Base-by-base conservation (phyloP, 1,140 invertebrate genomes). In the Anastatus disparis region DNA sequence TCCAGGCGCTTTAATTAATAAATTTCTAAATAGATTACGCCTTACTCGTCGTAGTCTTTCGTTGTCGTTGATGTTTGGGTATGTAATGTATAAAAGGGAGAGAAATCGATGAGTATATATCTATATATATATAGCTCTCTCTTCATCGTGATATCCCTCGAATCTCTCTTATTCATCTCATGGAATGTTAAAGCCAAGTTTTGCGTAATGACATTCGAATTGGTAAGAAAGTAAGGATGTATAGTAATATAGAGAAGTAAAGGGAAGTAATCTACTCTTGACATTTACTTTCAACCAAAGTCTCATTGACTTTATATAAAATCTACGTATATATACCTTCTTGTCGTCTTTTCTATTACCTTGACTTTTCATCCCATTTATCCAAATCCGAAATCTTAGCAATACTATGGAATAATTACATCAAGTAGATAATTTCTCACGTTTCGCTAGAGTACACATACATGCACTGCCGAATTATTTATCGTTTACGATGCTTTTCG, bases 21-120 rank as follows among this genome's bases (percentile, higher is more conserved):
- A 56, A 66, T 66, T 66, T 66, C 64, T 44, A 55, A n/a, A 66
- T 66, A 46, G 52, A 66, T 56, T 56, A n/a, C n/a, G n/a, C n/a
- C n/a, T n/a, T n/a, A n/a, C n/a, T n/a, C n/a, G n/a, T n/a, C n/a
- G n/a, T n/a, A n/a, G n/a, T n/a, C n/a, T n/a, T n/a, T 26, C 17
- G 24, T 55, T 24, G 38, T 55, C 35, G 50, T 7, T 17, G 1
- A 6, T 8, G 40, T 9, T 9, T n/a, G 13, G 7, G 2, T 2
- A 15, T 22, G 9, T 24, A 17, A n/a, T 15, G n/a, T 58, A 46
- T 27, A 26, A 44, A n/a, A 29, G 44, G 1, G 35, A n/a, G 35
- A 42, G 35, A 24, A 27, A 26, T 20, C 27, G 52, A 20, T 10
- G 10, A 7, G 13, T n/a, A n/a, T n/a, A n/a, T n/a, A n/a, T n/a